These are phyloP conservation scores for Agonopterix alstromeriana DNA, from an alignment of 2,888 invertebrate species.

Conservation along the genomic window DNA sequence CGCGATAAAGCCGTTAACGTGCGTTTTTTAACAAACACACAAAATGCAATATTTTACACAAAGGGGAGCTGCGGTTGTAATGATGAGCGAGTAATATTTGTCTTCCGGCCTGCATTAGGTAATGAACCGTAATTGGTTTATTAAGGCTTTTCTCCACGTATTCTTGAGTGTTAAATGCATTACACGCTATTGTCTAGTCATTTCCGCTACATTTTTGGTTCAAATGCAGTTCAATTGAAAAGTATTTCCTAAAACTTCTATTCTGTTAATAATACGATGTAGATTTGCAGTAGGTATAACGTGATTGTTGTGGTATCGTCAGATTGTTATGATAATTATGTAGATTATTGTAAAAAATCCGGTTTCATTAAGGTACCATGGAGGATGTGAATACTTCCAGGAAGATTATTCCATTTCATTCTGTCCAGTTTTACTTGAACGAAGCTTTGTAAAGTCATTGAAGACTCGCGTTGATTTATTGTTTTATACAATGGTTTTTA, in stretches of 20 bases:
- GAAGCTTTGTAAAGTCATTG: neutral
- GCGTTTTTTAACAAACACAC: constrained; percentile 43
- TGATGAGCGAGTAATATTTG: constrained; percentile 66
- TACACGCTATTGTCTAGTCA: constrained; percentile 38
- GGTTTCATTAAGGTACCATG: constrained; percentile 8
- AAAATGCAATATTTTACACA: constrained; percentile 53
- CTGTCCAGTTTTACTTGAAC: neutral
- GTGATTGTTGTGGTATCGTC: constrained; percentile 7
- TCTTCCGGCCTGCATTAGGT: constrained; percentile 68
- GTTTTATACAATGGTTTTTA: too few relatives aligned
- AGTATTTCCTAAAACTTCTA: neutral
- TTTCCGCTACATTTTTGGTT: constrained; percentile 21
- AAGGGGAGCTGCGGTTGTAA: constrained; percentile 64
- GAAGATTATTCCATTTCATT: constrained; percentile 12
- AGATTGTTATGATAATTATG: constrained; percentile 11
- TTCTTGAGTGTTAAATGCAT: constrained; percentile 58
- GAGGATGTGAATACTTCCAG: constrained; percentile 8
- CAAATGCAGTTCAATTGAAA: neutral
- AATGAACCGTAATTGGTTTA: constrained; percentile 71
- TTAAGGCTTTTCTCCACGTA: constrained; percentile 45
- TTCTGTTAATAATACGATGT: neutral
- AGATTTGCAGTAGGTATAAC: neutral
- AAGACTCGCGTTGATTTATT: neutral
- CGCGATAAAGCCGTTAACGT: constrained; percentile 51
- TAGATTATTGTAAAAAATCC: constrained; percentile 11